Conservation (phyloP, 2,797 vertebrate genomes). For the Urosaurus nigricauda region DNA sequence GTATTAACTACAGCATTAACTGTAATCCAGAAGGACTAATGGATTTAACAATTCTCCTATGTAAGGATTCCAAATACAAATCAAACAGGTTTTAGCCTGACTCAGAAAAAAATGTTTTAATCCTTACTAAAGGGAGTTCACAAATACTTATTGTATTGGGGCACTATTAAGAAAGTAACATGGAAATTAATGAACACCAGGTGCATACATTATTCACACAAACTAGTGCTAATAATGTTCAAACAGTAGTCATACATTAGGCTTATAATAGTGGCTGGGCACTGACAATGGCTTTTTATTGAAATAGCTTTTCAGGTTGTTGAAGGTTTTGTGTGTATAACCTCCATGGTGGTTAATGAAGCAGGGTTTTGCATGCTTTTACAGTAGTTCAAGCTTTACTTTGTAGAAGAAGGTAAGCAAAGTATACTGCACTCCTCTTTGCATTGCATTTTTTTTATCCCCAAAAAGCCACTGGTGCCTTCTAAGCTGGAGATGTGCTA, state of each 20-base stretch:
- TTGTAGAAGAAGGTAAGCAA: background rate
- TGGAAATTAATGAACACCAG: conserved; percentile 33
- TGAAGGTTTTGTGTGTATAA: background rate
- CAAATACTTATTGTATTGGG: conserved; percentile 25
- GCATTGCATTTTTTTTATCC: too few relatives aligned
- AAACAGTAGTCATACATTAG: conserved; percentile 22
- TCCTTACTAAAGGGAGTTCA: conserved; percentile 18
- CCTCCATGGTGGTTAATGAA: background rate
- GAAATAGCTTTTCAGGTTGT: background rate
- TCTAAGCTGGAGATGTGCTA: too few relatives aligned
- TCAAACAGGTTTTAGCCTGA: conserved; percentile 23
- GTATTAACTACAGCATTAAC: conserved; percentile 37
- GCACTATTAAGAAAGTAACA: background rate
- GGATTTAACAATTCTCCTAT: conserved; percentile 13
- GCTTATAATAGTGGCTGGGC: background rate
- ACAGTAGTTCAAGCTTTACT: background rate
- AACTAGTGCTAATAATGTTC: conserved; percentile 48
- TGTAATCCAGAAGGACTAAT: conserved; percentile 19
- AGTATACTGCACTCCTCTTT: background rate
- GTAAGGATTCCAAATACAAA: conserved; percentile 26
- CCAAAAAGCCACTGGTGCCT: too few relatives aligned
- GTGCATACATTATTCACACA: conserved; percentile 38
- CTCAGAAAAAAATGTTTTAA: conserved; percentile 12
- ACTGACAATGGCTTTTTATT: conserved; percentile 1
- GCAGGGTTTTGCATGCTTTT: background rate